Evolutionary conservation across 2,113 vertebrate species (phyloP).

Genomic region (Epinephelus moara): DNA sequence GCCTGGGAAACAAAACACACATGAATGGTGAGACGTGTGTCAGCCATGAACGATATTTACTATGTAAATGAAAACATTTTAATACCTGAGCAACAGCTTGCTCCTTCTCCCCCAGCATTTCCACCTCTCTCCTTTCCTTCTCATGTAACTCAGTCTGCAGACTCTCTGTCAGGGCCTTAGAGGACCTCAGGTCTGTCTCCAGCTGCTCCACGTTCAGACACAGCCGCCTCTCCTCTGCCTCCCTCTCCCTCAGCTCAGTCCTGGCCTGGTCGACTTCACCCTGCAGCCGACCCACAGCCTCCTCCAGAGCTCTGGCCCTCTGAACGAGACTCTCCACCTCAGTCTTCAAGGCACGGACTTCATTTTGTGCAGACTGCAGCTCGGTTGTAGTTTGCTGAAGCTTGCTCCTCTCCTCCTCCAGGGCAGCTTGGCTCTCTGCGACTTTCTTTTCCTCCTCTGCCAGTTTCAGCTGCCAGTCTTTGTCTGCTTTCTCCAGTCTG

Average conservation of each 20-base stretch:
- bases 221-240: conserved; percentile 86
- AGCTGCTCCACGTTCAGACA: conserved; percentile 90
- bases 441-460: conserved; percentile 81
- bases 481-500: conserved; percentile 87
- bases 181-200: conserved; percentile 90
- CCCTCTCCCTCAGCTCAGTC: conserved; percentile 83
- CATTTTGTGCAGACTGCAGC: conserved; percentile 73
- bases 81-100: conserved; percentile 88
- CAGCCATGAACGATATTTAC: not conserved
- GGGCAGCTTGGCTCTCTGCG: conserved; percentile 72
- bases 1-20: conserved; percentile 75
- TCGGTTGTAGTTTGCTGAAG: conserved; percentile 80
- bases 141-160: conserved; percentile 87
- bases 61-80: not conserved
- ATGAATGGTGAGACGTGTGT: not conserved
- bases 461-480: conserved; percentile 82
- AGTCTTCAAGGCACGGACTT: conserved; percentile 76
- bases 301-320: conserved; percentile 83
- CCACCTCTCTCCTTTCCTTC: conserved; percentile 91
- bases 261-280: conserved; percentile 79
- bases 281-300: conserved; percentile 84
- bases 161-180: conserved; percentile 86
- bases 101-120: conserved; percentile 90
- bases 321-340: conserved; percentile 84
- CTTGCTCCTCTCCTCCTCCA: conserved; percentile 83